Evolutionary conservation across 2,113 vertebrate species (phyloP).

Genomic region (Eulacestoma nigropectus): DNA sequence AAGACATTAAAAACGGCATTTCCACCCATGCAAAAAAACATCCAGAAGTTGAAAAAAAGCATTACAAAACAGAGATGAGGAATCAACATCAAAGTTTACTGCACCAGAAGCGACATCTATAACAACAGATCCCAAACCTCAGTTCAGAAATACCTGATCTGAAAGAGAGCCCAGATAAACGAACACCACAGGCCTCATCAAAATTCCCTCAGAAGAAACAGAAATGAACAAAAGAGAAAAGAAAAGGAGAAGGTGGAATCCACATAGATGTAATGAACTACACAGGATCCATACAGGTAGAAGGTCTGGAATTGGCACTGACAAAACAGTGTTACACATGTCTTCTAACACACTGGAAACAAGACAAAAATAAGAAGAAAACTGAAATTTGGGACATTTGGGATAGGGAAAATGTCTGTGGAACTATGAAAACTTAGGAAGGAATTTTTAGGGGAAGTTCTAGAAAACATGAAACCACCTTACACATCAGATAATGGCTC

Average conservation of each 20-base stretch:
- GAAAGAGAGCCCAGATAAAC: not conserved
- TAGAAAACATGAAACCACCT: not conserved
- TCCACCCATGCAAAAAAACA: not conserved
- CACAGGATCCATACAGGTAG: not conserved
- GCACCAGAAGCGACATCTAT: not conserved
- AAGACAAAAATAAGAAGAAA: not conserved
- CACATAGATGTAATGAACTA: too few species aligned
- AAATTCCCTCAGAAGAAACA: not conserved
- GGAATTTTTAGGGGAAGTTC: not conserved
- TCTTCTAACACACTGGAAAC: not conserved
- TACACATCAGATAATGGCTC: not conserved
- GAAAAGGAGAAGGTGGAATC: not conserved
- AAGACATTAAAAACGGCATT: not conserved
- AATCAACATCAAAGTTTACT: not conserved
- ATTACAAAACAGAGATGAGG: not conserved
- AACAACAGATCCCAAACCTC: not conserved
- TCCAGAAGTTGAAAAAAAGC: not conserved
- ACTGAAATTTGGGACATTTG: not conserved
- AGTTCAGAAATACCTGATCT: not conserved
- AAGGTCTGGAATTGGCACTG: not conserved
- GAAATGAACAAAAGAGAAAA: not conserved
- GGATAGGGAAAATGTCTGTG: rapidly evolving
- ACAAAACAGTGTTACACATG: not conserved
- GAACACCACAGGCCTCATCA: not conserved
- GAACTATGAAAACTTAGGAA: not conserved